A percentile compares a stretch with the other conserved stretches of the same genome.
phyloP scores from a whole-genome alignment of 2,888 invertebrate genomes.

The Mythimna albipuncta region DNA sequence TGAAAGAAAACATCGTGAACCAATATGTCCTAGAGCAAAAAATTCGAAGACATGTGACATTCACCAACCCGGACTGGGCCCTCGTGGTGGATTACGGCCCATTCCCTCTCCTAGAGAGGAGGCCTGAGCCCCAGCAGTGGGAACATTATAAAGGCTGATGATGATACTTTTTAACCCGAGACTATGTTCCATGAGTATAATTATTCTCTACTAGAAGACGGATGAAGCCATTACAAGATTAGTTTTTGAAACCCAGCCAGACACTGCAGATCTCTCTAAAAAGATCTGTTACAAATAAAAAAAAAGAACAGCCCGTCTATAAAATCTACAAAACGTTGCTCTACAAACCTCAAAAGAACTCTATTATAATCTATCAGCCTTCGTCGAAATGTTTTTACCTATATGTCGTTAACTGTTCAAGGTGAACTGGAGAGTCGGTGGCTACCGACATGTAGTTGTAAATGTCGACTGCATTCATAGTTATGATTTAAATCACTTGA shows the following conservation, averaged over 20 bases:
- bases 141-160: too few relatives aligned
- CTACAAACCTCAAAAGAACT: slow-evolving; percentile 27
- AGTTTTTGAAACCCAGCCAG: background rate
- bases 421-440: slow-evolving; percentile 32
- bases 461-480: slow-evolving; percentile 50
- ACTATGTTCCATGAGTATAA: too few relatives aligned
- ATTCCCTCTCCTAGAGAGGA: too few relatives aligned
- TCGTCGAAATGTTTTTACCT: slow-evolving; percentile 48
- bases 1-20: too few relatives aligned
- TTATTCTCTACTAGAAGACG: too few relatives aligned
- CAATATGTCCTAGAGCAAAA: too few relatives aligned
- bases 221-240: background rate
- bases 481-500: slow-evolving; percentile 52
- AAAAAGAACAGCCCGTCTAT: background rate
- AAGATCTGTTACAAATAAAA: background rate
- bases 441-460: slow-evolving; percentile 15
- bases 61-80: too few relatives aligned
- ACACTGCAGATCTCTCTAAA: background rate
- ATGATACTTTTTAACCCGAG: too few relatives aligned
- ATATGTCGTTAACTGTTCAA: slow-evolving; percentile 43
- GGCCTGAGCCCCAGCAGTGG: too few relatives aligned
- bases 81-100: too few relatives aligned
- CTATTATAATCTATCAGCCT: slow-evolving; percentile 45
- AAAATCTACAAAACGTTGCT: slow-evolving; percentile 19
- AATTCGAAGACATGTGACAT: too few relatives aligned